Conservation (phyloP, 2,113 vertebrate genomes). For the sheep (Ovis aries) region DNA sequence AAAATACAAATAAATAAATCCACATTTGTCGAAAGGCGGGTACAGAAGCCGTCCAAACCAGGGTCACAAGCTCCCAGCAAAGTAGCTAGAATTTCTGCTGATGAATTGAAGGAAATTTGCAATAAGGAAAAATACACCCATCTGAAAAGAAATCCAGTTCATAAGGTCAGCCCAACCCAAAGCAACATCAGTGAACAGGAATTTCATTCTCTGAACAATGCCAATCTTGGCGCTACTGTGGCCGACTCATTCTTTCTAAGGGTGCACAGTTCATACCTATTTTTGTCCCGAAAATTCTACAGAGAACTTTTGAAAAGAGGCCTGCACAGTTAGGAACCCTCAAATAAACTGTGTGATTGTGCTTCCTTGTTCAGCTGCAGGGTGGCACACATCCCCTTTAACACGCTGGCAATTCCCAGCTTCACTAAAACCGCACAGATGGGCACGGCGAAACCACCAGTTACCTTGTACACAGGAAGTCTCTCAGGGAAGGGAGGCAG, state of each 20-base stretch:
- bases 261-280: slow-evolving; percentile 59
- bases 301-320: slow-evolving; percentile 23
- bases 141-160: slow-evolving; percentile 77
- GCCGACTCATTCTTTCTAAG: slow-evolving; percentile 64
- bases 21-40: neutral
- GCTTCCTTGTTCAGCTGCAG: neutral
- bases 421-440: neutral
- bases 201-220: slow-evolving; percentile 79
- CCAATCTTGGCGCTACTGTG: slow-evolving; percentile 59
- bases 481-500: neutral
- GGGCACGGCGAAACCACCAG: neutral
- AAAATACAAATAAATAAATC: neutral
- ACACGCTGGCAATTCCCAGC: neutral
- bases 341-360: neutral
- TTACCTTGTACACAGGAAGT: neutral
- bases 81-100: slow-evolving; percentile 74
- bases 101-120: slow-evolving; percentile 86
- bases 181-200: slow-evolving; percentile 79
- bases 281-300: slow-evolving; percentile 58
- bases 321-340: neutral
- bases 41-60: slow-evolving; percentile 62
- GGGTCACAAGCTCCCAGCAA: slow-evolving; percentile 70
- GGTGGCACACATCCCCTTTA: neutral
- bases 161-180: slow-evolving; percentile 75
- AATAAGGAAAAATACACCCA: slow-evolving; percentile 83